These are phyloP conservation scores for Neoascia interrupta DNA, from an alignment of 2,888 invertebrate genomes.

Conservation along the genomic window DNA sequence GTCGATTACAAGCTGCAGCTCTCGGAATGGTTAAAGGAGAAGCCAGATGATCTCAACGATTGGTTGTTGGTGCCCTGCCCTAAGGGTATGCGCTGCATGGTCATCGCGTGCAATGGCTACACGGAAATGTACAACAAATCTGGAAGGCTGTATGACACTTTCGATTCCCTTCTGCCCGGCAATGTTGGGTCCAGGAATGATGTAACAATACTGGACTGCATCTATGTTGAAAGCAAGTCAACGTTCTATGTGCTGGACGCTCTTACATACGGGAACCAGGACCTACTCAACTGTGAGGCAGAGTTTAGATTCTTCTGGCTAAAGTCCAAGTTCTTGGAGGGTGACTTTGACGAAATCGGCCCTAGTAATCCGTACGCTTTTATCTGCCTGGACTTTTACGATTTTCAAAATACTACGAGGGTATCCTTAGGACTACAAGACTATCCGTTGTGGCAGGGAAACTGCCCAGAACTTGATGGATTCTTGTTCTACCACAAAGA, in stretches of 20 bases:
- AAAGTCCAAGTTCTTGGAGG: slow-evolving; percentile 85
- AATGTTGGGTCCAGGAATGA: slow-evolving; percentile 70
- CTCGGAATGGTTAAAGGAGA: slow-evolving; percentile 96
- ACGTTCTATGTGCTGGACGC: slow-evolving; percentile 91
- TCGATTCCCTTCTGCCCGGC: slow-evolving; percentile 78
- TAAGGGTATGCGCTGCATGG: slow-evolving; percentile 89
- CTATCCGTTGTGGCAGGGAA: slow-evolving; percentile 76
- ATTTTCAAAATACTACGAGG: slow-evolving; percentile 73
- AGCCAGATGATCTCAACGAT: slow-evolving; percentile 87
- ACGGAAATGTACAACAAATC: slow-evolving; percentile 86
- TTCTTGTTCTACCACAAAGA: slow-evolving; percentile 94
- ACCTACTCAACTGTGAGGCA: slow-evolving; percentile 79
- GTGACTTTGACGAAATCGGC: slow-evolving; percentile 58
- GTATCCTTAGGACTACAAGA: slow-evolving; percentile 72
- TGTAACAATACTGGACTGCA: slow-evolving; percentile 87
- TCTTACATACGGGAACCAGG: slow-evolving; percentile 76
- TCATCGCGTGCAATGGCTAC: slow-evolving; percentile 85
- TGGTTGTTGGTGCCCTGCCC: slow-evolving; percentile 92
- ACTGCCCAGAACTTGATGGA: slow-evolving; percentile 86
- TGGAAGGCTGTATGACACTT: slow-evolving; percentile 82
- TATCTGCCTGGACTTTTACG: slow-evolving; percentile 71
- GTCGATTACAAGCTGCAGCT: slow-evolving; percentile 85
- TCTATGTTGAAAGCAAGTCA: slow-evolving; percentile 82
- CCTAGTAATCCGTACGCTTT: slow-evolving; percentile 72
- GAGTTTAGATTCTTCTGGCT: slow-evolving; percentile 93